Conservation (phyloP, 2,113 vertebrate genomes). For the Psittacula cyanocephala region DNA sequence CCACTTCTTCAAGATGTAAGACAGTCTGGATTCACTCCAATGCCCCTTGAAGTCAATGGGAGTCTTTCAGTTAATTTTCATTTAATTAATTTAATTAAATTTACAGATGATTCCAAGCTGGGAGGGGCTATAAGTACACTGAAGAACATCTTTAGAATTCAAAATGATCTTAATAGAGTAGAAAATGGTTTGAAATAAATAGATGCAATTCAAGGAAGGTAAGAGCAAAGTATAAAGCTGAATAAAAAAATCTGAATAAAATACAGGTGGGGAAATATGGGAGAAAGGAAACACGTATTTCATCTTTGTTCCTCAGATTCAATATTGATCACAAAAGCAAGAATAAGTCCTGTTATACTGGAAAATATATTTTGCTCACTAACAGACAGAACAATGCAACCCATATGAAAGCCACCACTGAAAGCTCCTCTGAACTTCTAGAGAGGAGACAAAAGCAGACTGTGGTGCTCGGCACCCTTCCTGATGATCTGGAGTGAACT, state of each 20-base stretch:
- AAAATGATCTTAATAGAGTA: not conserved
- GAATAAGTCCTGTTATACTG: not conserved
- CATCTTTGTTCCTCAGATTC: not conserved
- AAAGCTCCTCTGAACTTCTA: not conserved
- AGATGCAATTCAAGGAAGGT: not conserved
- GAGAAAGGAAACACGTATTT: not conserved
- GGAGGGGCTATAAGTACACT: slow-evolving; percentile 37
- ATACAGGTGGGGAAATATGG: not conserved
- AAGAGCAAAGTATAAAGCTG: not conserved
- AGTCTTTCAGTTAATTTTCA: slow-evolving; percentile 60
- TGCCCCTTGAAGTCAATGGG: slow-evolving; percentile 40
- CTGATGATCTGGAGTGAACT: not conserved
- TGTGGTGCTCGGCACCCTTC: not conserved
- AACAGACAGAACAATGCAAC: not conserved
- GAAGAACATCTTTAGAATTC: slow-evolving; percentile 7
- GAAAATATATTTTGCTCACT: not conserved
- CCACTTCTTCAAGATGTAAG: slow-evolving; percentile 9
- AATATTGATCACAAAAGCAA: not conserved
- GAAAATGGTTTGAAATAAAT: not conserved
- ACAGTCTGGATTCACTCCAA: slow-evolving; percentile 11
- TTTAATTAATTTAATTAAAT: slow-evolving; percentile 67
- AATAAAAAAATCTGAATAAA: not conserved
- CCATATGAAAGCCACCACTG: not conserved
- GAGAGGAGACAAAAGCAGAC: not conserved
- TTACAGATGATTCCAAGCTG: slow-evolving; percentile 52